A percentile compares a stretch with the other conserved stretches of the same genome.
These are phyloP conservation scores for Fulica atra DNA, from an alignment of 2,113 vertebrate genomes.

Conservation along the genomic window DNA sequence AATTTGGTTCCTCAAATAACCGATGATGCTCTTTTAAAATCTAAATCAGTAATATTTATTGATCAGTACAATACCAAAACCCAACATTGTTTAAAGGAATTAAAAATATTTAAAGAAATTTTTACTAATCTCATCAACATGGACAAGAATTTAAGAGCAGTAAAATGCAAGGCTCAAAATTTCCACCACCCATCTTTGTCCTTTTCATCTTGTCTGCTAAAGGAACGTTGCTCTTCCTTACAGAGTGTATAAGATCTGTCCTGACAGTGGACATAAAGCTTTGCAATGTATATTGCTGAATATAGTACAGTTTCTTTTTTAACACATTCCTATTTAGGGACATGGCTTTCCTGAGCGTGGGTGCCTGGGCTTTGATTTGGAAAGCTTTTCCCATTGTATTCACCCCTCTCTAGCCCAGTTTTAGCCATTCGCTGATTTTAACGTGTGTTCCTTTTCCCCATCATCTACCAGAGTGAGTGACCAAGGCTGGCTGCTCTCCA, in stretches of 20 bases:
- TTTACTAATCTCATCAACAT: not conserved
- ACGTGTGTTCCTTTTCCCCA: not conserved
- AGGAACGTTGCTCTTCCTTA: not conserved
- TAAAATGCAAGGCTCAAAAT: not conserved
- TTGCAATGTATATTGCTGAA: not conserved
- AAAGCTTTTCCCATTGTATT: not conserved
- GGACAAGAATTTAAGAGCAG: not conserved
- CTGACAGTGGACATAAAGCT: not conserved
- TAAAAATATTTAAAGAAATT: not conserved
- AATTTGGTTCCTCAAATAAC: not conserved
- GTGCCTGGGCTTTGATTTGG: not conserved
- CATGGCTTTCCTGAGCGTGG: not conserved
- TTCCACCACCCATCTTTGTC: not conserved
- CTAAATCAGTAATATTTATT: not conserved
- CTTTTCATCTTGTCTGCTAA: not conserved
- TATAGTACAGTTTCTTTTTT: not conserved
- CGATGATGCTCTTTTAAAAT: not conserved
- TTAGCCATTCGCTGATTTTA: conserved; percentile 7
- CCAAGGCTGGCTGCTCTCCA: conserved; percentile 22
- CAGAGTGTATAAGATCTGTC: not conserved
- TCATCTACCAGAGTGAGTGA: not conserved
- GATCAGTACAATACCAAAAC: not conserved
- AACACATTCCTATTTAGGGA: not conserved
- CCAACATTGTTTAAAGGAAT: not conserved
- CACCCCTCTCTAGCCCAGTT: not conserved